These are phyloP conservation scores for Cephus nigrinus DNA, from an alignment of 2,888 invertebrate species.

Conservation along the genomic window DNA sequence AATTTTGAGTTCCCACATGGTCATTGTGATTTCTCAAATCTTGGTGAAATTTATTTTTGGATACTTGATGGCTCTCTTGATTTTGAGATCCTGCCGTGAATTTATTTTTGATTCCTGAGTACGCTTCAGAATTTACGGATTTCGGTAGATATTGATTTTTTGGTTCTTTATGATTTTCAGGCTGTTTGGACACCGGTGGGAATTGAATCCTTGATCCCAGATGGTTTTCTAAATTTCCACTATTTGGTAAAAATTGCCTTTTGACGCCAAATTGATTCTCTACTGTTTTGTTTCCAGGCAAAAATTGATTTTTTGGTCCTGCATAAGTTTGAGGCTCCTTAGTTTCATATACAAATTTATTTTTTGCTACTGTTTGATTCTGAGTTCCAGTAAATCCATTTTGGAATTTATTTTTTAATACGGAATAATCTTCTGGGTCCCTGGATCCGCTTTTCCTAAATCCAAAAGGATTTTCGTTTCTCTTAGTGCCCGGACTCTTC, in stretches of 20 bases:
- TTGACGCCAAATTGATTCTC: background rate
- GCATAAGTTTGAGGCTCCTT: background rate
- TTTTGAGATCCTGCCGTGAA: background rate
- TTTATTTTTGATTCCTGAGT: background rate
- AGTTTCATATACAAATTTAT: background rate
- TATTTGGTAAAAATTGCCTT: background rate
- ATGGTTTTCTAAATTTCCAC: background rate
- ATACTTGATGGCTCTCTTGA: background rate
- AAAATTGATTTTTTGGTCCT: background rate
- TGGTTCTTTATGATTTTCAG: background rate
- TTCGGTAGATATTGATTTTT: background rate
- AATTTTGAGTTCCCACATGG: background rate
- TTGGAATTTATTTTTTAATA: conserved; percentile 6
- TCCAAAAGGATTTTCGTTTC: conserved; percentile 13
- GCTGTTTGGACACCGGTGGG: background rate
- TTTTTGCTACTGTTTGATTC: conserved; percentile 4
- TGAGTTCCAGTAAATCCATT: conserved; percentile 8
- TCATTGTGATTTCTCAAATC: background rate
- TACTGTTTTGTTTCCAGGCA: conserved; percentile 15
- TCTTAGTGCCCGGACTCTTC: conserved; percentile 10
- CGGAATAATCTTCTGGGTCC: conserved; percentile 14
- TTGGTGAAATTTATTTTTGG: background rate
- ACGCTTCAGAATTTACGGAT: background rate
- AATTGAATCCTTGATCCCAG: background rate
- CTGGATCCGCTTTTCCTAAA: conserved; percentile 8